These are phyloP conservation scores for Sus scrofa DNA, from an alignment of 2,113 vertebrate genomes.

Conservation along the genomic window T2T-Sscrofa CM000817.6:30975001-30975500, in stretches of 20 bases:
- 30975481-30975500: slow-evolving; percentile 31
- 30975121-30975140: not conserved
- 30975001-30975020: not conserved
- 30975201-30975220: not conserved
- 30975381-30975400: slow-evolving; percentile 73
- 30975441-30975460: slow-evolving; percentile 45
- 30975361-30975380: slow-evolving; percentile 46
- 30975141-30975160: not conserved
- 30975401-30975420: slow-evolving; percentile 47
- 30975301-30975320: slow-evolving; percentile 52
- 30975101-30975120: not conserved
- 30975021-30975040: not conserved
- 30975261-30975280: not conserved
- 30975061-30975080: not conserved
- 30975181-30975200: not conserved
- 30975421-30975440: slow-evolving; percentile 57
- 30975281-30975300: slow-evolving; percentile 3
- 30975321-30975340: not conserved
- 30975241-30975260: not conserved
- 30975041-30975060: not conserved
- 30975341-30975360: not conserved
- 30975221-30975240: not conserved
- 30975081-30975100: not conserved
- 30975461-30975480: slow-evolving; percentile 67
- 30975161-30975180: not conserved